These are phyloP conservation scores for Pandemis cinnamomeana DNA, from an alignment of 2,888 invertebrate species.

Conservation along the genomic window DNA sequence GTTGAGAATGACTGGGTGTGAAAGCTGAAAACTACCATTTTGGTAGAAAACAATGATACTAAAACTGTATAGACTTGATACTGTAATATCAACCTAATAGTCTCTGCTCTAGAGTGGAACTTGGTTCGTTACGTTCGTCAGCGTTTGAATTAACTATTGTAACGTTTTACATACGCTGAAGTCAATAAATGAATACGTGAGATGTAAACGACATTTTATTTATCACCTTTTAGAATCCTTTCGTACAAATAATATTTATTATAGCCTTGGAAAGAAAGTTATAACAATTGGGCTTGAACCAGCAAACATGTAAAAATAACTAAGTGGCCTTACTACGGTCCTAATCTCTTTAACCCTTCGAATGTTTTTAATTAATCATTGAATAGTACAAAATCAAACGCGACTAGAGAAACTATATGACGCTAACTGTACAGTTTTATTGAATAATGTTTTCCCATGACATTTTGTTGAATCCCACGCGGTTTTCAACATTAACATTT, in stretches of 20 bases:
- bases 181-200: conserved; percentile 68
- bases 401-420: too few relatives aligned
- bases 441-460: too few relatives aligned
- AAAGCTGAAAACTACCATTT: conserved; percentile 5
- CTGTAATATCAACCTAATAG: conserved; percentile 30
- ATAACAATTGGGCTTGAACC: too few relatives aligned
- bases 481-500: too few relatives aligned
- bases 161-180: conserved; percentile 65
- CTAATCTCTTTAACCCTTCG: too few relatives aligned
- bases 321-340: too few relatives aligned
- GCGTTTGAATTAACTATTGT: conserved; percentile 60
- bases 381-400: too few relatives aligned
- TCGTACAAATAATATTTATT: not conserved
- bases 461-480: too few relatives aligned
- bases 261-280: not conserved
- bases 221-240: conserved; percentile 3
- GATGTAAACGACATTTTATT: conserved; percentile 40
- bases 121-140: conserved; percentile 25
- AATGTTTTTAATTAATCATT: too few relatives aligned
- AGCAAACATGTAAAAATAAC: too few relatives aligned
- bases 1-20: not conserved
- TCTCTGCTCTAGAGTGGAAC: conserved; percentile 18
- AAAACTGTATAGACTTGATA: conserved; percentile 14
- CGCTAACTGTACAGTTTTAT: too few relatives aligned
- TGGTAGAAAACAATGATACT: conserved; percentile 1